A percentile compares a stretch with the other conserved stretches of the same genome.
Evolutionary conservation across 2,113 vertebrate genomes (phyloP).

Genomic region (Emydura subglobosa): DNA sequence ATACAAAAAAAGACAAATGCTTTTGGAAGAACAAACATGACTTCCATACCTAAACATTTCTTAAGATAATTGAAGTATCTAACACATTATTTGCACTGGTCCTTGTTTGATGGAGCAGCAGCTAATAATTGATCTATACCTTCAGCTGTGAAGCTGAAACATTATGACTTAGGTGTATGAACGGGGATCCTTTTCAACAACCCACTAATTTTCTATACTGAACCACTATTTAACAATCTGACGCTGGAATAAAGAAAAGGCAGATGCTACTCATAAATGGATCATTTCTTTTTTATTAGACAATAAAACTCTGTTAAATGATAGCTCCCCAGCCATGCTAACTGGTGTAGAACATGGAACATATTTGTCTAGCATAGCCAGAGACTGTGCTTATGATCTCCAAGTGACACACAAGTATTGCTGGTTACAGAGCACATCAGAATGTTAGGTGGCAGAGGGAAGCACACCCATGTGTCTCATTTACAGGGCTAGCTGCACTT

Average conservation of each 20-base stretch:
- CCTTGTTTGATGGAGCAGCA: not conserved
- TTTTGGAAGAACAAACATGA: not conserved
- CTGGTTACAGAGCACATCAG: not conserved
- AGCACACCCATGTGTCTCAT: too few relatives aligned
- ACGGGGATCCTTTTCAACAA: not conserved
- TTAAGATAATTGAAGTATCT: not conserved
- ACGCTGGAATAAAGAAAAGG: fast-evolving
- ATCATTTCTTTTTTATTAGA: not conserved
- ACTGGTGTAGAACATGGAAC: not conserved
- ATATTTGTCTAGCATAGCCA: not conserved
- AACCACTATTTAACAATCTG: not conserved
- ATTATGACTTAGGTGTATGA: fast-evolving
- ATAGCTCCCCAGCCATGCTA: not conserved
- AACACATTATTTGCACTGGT: not conserved
- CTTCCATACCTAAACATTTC: not conserved
- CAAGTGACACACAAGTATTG: not conserved
- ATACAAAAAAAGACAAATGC: not conserved
- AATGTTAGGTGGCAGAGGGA: fast-evolving
- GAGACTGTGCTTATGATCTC: not conserved
- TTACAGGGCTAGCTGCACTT: too few relatives aligned
- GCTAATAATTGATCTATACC: not conserved
- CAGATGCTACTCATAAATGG: not conserved
- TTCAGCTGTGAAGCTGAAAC: not conserved
- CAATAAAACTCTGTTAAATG: not conserved
- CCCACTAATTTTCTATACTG: not conserved